Evolutionary conservation across 2,797 vertebrate species (phyloP).

Genomic region (Gambelia wislizenii): DNA sequence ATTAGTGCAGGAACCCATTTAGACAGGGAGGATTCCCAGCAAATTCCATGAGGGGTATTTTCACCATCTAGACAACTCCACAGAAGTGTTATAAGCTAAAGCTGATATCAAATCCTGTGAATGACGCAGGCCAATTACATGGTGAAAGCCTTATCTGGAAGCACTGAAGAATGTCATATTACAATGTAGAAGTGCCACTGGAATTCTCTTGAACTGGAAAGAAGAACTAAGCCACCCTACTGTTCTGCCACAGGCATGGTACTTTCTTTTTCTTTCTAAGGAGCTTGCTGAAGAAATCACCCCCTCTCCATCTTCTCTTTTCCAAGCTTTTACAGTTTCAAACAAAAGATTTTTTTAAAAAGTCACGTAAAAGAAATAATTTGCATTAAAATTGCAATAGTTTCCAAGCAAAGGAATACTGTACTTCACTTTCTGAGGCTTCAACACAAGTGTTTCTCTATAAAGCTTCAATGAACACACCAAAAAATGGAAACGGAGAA

Average conservation of each 20-base stretch:
- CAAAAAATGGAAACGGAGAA: neutral
- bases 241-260: neutral
- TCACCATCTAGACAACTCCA: too few species aligned
- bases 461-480: neutral
- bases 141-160: neutral
- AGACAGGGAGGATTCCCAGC: too few species aligned
- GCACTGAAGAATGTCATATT: neutral
- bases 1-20: too few species aligned
- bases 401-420: neutral
- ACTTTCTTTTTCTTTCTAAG: neutral
- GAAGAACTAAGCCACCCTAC: neutral
- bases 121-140: neutral
- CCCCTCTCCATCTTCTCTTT: neutral
- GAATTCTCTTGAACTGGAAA: neutral
- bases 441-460: neutral
- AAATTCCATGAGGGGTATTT: too few species aligned
- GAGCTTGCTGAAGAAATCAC: neutral
- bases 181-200: neutral
- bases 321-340: neutral
- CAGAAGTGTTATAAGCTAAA: neutral
- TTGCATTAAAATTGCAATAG: neutral
- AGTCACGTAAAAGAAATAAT: neutral
- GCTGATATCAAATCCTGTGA: neutral
- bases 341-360: neutral
- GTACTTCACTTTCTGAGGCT: neutral